phyloP scores from a whole-genome alignment of 2,113 vertebrate genomes.

The Neodon shergylaensis region DNA sequence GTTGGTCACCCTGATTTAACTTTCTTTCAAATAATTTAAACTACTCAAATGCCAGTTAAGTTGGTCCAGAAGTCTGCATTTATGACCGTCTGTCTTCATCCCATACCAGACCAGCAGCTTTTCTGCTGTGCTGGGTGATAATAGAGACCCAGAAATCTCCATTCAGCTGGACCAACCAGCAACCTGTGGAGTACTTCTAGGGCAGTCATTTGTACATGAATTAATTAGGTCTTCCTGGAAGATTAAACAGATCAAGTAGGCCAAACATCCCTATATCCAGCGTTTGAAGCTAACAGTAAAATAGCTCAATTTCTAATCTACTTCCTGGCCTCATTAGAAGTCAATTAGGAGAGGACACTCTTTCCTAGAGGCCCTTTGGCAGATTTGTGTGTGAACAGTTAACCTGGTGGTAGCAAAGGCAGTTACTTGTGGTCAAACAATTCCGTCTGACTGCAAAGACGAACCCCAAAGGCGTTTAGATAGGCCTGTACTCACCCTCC shows the following conservation, averaged over 20 bases:
- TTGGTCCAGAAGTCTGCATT: neutral
- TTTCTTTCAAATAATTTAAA: slow-evolving; percentile 37
- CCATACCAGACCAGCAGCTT: neutral
- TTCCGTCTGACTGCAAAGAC: slow-evolving; percentile 50
- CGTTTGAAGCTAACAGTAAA: slow-evolving; percentile 66
- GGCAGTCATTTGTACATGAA: slow-evolving; percentile 42
- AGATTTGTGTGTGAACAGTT: slow-evolving; percentile 79
- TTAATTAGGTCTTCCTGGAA: slow-evolving; percentile 48
- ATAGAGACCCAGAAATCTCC: neutral
- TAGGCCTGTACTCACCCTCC: slow-evolving; percentile 62
- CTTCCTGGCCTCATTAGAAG: slow-evolving; percentile 76
- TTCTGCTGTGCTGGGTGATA: neutral
- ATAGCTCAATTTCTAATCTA: slow-evolving; percentile 74
- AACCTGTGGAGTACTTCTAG: slow-evolving; percentile 29
- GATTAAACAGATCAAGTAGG: slow-evolving; percentile 61
- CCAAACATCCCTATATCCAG: slow-evolving; percentile 13
- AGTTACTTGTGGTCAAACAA: slow-evolving; percentile 75
- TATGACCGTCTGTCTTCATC: neutral
- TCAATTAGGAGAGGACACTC: slow-evolving; percentile 71
- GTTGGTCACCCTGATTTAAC: neutral
- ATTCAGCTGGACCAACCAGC: neutral
- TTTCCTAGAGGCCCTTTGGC: slow-evolving; percentile 67
- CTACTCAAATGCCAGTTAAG: neutral
- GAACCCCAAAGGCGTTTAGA: slow-evolving; percentile 70
- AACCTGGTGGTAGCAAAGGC: slow-evolving; percentile 69